Evolutionary conservation across 2,113 vertebrate genomes (phyloP), one percentile per base, ranked within the genome.

Genomic region (Thalassoma bifasciatum): DNA sequence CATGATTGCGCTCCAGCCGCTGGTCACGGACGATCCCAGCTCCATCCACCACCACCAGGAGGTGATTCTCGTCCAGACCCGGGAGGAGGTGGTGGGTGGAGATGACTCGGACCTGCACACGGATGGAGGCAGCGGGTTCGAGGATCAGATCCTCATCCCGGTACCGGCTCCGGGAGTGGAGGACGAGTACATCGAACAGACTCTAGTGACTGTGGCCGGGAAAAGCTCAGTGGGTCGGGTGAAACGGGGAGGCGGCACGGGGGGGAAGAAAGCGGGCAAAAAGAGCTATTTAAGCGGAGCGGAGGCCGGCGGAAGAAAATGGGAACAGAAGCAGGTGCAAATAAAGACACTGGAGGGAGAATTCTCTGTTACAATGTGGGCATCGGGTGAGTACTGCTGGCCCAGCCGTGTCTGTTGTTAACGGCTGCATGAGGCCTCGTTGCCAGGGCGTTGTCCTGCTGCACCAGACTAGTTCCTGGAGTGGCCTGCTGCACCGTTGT

Each of bases 291-390:
- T 98, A 87, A 92, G 93, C 92, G 94, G 94, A 37, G 83, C 93
- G 64, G 96, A 97, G 84, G 90, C 94, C 22, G 93, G 94, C 51
- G 96, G 93, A 72, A 95, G 97, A 90, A 98, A 98, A 95, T 98
- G 97, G 97, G 97, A 99, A 88, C 97, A 99, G 93, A 99, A 99
- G 92, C 97, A 98, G 92, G 96, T 99, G 91, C 97, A 99, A 91
- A 98, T 98, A 95, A 99, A 99, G 95, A 98, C 97, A 81, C 94
- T 98, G 94, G 97, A 98, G 88, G 97, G 97, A 86, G 97, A 99
- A 86, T 98, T 99, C 87, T 99, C 97, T 57, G 97, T 98, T 81
- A 98, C 97, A 72, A 98, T 99, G 97, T 99, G 97, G 97, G 96
- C 97, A 74, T 98, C 97, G 93, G 97, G 96, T 97, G 87, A 95